Evolutionary conservation across 30 jellyfish, hydroid and myxozoan species (phyloP), one percentile per base, ranked within the genome.

Genomic region (Phacellophora camtschatica): DNA sequence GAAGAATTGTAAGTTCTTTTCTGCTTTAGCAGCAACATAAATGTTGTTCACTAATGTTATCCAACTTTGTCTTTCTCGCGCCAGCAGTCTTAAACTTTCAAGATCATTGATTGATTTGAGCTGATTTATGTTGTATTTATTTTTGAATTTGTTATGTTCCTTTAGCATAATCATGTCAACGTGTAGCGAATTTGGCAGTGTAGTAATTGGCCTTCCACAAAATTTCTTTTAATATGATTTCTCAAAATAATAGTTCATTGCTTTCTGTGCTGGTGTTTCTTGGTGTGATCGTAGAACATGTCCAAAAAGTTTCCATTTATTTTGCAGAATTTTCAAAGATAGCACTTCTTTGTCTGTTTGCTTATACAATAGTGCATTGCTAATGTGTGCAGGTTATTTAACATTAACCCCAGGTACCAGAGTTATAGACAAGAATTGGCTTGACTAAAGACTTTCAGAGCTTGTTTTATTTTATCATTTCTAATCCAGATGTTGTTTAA

Each of bases 41-140:
- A 24, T 53, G 68, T 53, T 11, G 19, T n/a, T 53, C 19, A 53
- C 68, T 5, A 53, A n/a, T 53, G 19, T n/a, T n/a, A 5, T 8
- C 68, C 68, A 53, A 24, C 15, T 53, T 53, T 53, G 68, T 53
- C 68, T 53, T 53, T 53, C n/a, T 53, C 19, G 68, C 68, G 19
- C 68, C 68, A 53, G 68, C 68, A 53, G 33, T 53, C 68, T 53
- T 53, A 53, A 53, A 53, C 68, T 53, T 53, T 53, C 68, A 53
- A 53, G 68, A 53, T 53, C 68, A 53, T 53, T 53, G 68, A 53
- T 53, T 53, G 68, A 53, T 53, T 53, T 53, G 19, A 53, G 33
- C 68, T 53, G 68, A 6, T 5, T 53, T n/a, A 53, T 53, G 68
- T n/a, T n/a, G 19, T 53, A n/a, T 53, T 53, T 53, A 53, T n/a